Evolutionary conservation across 2,797 vertebrate genomes (phyloP).

Genomic region (Etheostoma perlongum): DNA sequence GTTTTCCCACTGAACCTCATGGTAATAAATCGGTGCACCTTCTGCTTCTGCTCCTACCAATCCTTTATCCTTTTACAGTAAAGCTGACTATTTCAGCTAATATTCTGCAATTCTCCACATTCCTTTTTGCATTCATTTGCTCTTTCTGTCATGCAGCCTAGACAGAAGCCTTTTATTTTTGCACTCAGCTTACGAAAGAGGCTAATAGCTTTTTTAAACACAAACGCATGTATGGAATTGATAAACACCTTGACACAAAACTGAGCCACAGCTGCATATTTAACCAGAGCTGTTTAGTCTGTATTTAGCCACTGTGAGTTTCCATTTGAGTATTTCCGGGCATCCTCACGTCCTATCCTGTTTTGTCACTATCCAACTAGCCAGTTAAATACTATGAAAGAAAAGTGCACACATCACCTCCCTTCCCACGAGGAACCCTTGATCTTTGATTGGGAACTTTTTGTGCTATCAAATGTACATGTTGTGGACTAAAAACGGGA

Average conservation of each 20-base stretch:
- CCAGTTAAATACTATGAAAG: not conserved
- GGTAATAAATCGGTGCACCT: not conserved
- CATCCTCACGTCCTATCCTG: no score
- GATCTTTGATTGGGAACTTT: not conserved
- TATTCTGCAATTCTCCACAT: not conserved
- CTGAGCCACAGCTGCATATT: slow-evolving; percentile 6
- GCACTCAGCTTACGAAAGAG: slow-evolving; percentile 26
- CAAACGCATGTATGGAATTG: slow-evolving; percentile 26
- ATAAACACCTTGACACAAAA: slow-evolving; percentile 31
- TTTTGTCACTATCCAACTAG: no score
- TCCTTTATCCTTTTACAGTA: not conserved
- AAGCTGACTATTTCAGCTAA: slow-evolving; percentile 4
- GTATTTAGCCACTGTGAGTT: not conserved
- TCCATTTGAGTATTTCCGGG: slow-evolving; percentile 8
- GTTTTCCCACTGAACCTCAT: not conserved
- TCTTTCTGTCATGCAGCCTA: slow-evolving; percentile 20
- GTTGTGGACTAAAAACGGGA: not conserved
- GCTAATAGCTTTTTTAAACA: slow-evolving; percentile 19
- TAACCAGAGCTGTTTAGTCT: not conserved
- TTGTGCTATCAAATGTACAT: slow-evolving; percentile 12
- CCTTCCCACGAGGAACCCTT: not conserved
- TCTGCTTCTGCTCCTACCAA: not conserved
- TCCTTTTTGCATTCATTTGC: slow-evolving; percentile 2
- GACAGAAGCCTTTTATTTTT: slow-evolving; percentile 23
- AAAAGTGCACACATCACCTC: not conserved